A percentile compares a stretch with the other conserved stretches of the same genome.
Evolutionary conservation across 2,888 invertebrate genomes (phyloP).

Genomic region (Drosophila dives): DNA sequence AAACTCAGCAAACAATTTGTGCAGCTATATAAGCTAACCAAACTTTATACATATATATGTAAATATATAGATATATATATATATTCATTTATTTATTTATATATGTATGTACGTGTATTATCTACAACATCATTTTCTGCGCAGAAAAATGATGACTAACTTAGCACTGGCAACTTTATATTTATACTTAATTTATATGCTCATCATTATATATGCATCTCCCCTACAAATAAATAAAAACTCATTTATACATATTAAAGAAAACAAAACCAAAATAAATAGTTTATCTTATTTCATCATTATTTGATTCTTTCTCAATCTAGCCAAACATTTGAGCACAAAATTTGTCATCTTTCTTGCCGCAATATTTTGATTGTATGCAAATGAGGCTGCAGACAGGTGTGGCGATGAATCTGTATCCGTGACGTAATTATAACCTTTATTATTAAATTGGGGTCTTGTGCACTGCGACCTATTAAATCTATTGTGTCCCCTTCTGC

Average conservation of each 20-base stretch:
- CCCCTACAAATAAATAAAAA: slow-evolving; percentile 30
- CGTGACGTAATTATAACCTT: slow-evolving; percentile 42
- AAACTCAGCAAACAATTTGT: slow-evolving; percentile 54
- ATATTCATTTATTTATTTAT: not conserved
- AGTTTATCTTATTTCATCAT: not conserved
- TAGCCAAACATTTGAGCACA: slow-evolving; percentile 15
- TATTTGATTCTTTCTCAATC: not conserved
- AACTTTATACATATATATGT: slow-evolving; percentile 1
- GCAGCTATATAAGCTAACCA: slow-evolving; percentile 29
- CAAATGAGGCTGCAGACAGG: slow-evolving; percentile 49
- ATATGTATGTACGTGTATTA: slow-evolving; percentile 24
- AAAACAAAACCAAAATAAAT: slow-evolving; percentile 1
- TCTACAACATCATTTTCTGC: slow-evolving; percentile 28
- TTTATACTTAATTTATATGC: slow-evolving; percentile 36
- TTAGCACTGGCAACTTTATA: slow-evolving; percentile 38
- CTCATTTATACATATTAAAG: slow-evolving; percentile 1
- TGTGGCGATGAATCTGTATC: slow-evolving; percentile 46
- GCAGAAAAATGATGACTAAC: slow-evolving; percentile 30
- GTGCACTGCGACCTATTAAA: too few relatives aligned
- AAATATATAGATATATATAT: slow-evolving; percentile 6
- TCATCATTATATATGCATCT: slow-evolving; percentile 29
- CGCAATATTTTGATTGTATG: slow-evolving; percentile 36
- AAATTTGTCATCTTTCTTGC: slow-evolving; percentile 44
- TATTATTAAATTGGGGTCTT: too few relatives aligned
- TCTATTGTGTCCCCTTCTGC: too few relatives aligned